Evolutionary conservation across 2,797 vertebrate genomes (phyloP), one percentile per base, ranked within the genome.

Genomic region (Hapalemur alaotrensis): DNA sequence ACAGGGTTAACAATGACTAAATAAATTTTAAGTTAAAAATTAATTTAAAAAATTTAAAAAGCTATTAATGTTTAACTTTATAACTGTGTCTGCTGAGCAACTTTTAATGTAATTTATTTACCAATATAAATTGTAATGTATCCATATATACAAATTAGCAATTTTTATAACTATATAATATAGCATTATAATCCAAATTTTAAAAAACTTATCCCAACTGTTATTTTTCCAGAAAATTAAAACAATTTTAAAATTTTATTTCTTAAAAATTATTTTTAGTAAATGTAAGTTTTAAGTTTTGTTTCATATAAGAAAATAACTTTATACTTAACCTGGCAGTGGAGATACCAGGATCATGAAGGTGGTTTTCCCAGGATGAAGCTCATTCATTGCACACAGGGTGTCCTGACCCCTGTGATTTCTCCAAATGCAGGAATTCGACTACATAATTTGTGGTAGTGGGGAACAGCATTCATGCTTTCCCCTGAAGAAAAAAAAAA

Each of bases 21-120:
- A 79, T 61, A 63, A n/a, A 83, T 72, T 72, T 89, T 78, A 78
- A 69, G n/a, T 73, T 94, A 65, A 93, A 80, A 72, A 22, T 75
- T 85, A 22, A 76, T 65, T 65, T 70, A 54, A 72, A 70, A n/a
- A 95, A 35, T 73, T 41, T 41, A 8, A 43, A 89, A 87, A 70
- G 32, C 59, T 63, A 35, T 70, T 85, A 43, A 59, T 6, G 30
- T 52, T 54, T 83, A 84, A 65, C 84, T 82, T 81, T 81, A 70
- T 78, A 90, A 78, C 89, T 80, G 65, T 46, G 17, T 46, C 41
- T 72, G 41, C 41, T 43, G 41, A 72, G 70, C 70, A 72, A 72
- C 70, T 43, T 72, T 46, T 43, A 72, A 72, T 46, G 14, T 9
- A 72, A 30, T 46, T 72, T 72, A 72, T 72, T 72, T 72, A 43